phyloP scores from a whole-genome alignment of 2,113 vertebrate species.

The Ceyx cyanopectus region DNA sequence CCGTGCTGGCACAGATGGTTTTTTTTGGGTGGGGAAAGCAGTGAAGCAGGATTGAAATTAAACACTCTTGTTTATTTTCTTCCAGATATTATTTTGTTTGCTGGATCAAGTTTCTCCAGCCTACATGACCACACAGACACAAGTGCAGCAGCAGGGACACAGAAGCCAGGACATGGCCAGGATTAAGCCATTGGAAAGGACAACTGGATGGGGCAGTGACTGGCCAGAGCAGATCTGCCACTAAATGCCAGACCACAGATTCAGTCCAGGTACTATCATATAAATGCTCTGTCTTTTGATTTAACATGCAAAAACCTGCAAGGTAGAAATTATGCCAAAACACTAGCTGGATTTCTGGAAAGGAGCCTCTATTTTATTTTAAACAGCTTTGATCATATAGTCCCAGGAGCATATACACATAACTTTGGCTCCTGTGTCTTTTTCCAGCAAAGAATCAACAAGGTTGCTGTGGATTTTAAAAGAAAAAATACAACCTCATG shows the following conservation, averaged over 20 bases:
- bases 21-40: not conserved
- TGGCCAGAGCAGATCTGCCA: not conserved
- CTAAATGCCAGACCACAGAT: not conserved
- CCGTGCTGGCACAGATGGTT: not conserved
- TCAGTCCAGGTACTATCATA: not conserved
- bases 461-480: not conserved
- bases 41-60: not conserved
- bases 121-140: not conserved
- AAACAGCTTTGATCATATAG: not conserved
- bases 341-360: conserved; percentile 43
- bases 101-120: not conserved
- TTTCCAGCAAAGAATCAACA: not conserved
- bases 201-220: not conserved
- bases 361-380: conserved; percentile 18
- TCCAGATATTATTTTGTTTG: not conserved
- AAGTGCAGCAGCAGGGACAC: not conserved
- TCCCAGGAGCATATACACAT: not conserved
- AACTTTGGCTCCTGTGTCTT: conserved; percentile 8
- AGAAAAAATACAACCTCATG: not conserved
- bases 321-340: conserved; percentile 27
- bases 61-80: not conserved
- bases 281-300: not conserved
- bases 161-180: not conserved
- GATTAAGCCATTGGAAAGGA: not conserved
- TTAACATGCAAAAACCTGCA: conserved; percentile 46